Percentiles rank a stretch among this genome's conserved stretches.
phyloP scores from a whole-genome alignment of 2,888 invertebrate genomes.

The Amblyjoppa fuscipennis region DNA sequence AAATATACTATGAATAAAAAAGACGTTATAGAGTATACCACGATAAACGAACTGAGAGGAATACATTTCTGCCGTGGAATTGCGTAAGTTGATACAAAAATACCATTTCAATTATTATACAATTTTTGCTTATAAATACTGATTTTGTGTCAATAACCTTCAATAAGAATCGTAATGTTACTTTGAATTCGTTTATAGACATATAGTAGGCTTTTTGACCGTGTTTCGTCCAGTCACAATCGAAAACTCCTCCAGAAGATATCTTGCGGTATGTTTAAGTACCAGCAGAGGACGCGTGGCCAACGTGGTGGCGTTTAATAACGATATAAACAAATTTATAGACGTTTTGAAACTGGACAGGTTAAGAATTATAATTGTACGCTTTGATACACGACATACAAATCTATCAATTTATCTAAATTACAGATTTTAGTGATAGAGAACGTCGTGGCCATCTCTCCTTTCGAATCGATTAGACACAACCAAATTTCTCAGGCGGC shows the following conservation, averaged over 20 bases:
- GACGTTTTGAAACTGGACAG: neutral
- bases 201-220: neutral
- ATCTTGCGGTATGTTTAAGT: neutral
- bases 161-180: neutral
- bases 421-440: too few species aligned
- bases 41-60: neutral
- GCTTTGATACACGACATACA: too few species aligned
- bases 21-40: neutral
- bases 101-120: neutral
- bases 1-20: neutral
- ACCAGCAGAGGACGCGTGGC: neutral
- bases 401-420: too few species aligned
- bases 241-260: neutral
- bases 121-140: neutral
- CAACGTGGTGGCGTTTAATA: neutral
- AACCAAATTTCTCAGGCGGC: too few species aligned
- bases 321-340: neutral
- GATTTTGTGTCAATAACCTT: neutral
- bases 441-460: too few species aligned
- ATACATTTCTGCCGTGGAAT: neutral
- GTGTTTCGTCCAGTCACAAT: neutral
- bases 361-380: neutral
- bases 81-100: neutral
- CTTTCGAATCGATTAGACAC: too few species aligned
- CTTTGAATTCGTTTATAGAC: neutral